Percentiles rank a stretch among this genome's conserved stretches.
Conservation (phyloP, 2,888 invertebrate genomes). For the Agriopis leucophaearia region DNA sequence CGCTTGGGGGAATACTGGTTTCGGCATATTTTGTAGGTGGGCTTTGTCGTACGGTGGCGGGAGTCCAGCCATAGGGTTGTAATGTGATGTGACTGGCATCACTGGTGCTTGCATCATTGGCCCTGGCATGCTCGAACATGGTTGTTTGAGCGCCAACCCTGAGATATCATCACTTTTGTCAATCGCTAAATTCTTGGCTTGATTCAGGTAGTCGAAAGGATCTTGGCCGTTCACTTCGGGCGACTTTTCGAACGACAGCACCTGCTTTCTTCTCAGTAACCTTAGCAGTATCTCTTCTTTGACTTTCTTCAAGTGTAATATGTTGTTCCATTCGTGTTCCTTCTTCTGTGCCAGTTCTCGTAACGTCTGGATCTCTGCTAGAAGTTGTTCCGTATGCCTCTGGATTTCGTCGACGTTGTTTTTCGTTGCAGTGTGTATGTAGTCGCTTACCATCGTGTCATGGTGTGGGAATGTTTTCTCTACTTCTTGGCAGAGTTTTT, state of each 20-base stretch:
- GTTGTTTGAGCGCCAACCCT: conserved; percentile 75
- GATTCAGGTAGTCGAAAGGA: conserved; percentile 78
- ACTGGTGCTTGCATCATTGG: conserved; percentile 73
- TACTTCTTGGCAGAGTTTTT: conserved; percentile 82
- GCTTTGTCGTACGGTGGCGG: conserved; percentile 82
- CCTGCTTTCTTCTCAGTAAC: conserved; percentile 89
- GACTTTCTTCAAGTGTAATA: conserved; percentile 92
- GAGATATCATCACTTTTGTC: conserved; percentile 83
- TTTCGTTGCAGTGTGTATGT: conserved; percentile 88
- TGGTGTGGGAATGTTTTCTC: conserved; percentile 84
- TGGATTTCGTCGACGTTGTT: conserved; percentile 87
- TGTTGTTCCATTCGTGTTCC: conserved; percentile 95
- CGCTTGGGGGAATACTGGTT: conserved; percentile 74
- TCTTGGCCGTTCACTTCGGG: conserved; percentile 76
- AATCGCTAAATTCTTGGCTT: conserved; percentile 77
- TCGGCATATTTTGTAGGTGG: conserved; percentile 77
- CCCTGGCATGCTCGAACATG: conserved; percentile 60
- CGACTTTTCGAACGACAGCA: conserved; percentile 82
- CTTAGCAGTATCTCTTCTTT: conserved; percentile 93
- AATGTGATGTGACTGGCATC: conserved; percentile 75
- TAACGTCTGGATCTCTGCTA: conserved; percentile 89
- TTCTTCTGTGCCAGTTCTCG: conserved; percentile 92
- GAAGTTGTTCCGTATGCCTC: conserved; percentile 88
- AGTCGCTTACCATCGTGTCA: conserved; percentile 88
- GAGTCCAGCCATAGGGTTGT: conserved; percentile 74